A percentile compares a stretch with the other conserved stretches of the same genome.
These are phyloP conservation scores for Peromyscus melanophrys DNA, from an alignment of 2,797 vertebrate species.

Conservation along the genomic window DNA sequence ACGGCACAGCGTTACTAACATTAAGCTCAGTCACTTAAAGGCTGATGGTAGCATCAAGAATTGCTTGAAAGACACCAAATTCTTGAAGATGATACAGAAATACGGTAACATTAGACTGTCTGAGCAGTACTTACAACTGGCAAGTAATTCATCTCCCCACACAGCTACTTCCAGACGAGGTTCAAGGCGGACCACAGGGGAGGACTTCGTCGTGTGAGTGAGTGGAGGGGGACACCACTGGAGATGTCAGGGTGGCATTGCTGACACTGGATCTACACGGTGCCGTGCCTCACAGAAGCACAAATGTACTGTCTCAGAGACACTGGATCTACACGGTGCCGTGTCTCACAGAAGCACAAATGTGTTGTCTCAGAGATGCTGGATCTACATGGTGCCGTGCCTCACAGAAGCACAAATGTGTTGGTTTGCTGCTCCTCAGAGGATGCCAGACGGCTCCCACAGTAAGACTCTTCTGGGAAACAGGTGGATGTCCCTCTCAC, in stretches of 20 bases:
- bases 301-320: conserved; percentile 52
- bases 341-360: too few relatives aligned
- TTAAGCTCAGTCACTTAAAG: conserved; percentile 43
- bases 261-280: not conserved
- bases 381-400: not conserved
- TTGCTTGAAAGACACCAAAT: conserved; percentile 57
- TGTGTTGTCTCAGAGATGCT: too few relatives aligned
- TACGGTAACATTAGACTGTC: not conserved
- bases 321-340: too few relatives aligned
- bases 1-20: not conserved
- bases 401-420: conserved; percentile 50
- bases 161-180: conserved; percentile 13
- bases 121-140: conserved; percentile 22
- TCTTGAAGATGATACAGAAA: not conserved
- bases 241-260: conserved; percentile 42
- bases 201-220: conserved; percentile 46
- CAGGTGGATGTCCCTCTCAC: not conserved
- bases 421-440: not conserved
- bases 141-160: conserved; percentile 54
- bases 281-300: conserved; percentile 26
- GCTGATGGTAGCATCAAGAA: not conserved
- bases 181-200: conserved; percentile 1
- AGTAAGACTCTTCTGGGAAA: conserved; percentile 50
- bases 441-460: conserved; percentile 8
- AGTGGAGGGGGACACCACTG: not conserved